Base-by-base conservation (phyloP, 2,888 invertebrate species). In the Arrhopalites spinosus region DNA sequence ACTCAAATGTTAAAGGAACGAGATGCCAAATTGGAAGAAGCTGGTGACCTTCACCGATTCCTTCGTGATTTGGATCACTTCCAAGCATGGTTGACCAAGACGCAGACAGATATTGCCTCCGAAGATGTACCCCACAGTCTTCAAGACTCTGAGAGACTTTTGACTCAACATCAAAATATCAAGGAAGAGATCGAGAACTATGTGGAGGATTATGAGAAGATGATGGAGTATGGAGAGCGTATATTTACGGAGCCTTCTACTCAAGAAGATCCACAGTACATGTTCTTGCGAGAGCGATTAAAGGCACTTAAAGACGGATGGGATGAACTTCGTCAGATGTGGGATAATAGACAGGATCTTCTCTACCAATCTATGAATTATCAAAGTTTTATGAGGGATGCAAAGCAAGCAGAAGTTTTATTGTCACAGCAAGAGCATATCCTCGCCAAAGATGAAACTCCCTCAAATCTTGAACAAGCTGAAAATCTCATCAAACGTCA, bases 111-210 rank as follows among this genome's bases (percentile, higher is more conserved):
- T 85, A 96, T 98, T 75, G 97, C 98, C 66, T 96, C 95, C 2
- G 96, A 98, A 87, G 98, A 98, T 85, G 95, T 93, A 47, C 97
- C 97, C 20, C 92, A 93, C 17, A 94, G 93, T 78, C 87, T 98
- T 84, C 92, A 96, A 8, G 99, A 99, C 85, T 99, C 99, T 15
- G 99, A 99, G 86, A 95, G 96, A 85, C 89, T 99, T 23, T 88
- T 99, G 66, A 95, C 94, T 67, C 97, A 99, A 86, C 99, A 99
- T 88, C 96, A 97, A 88, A 95, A 95, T 83, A 96, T 99, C 85
- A 93, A 95, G 85, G 98, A 99, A 86, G 99, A 99, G 88, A 99
- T 99, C 84, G 98, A 99, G 86, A 98, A 98, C 85, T 99, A 99
- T 87, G 96, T 93, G 73, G 96, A 97, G 84, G 98, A 99, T 86